Evolutionary conservation across 2,888 invertebrate genomes (phyloP).

Genomic region (Nomada ruficornis): DNA sequence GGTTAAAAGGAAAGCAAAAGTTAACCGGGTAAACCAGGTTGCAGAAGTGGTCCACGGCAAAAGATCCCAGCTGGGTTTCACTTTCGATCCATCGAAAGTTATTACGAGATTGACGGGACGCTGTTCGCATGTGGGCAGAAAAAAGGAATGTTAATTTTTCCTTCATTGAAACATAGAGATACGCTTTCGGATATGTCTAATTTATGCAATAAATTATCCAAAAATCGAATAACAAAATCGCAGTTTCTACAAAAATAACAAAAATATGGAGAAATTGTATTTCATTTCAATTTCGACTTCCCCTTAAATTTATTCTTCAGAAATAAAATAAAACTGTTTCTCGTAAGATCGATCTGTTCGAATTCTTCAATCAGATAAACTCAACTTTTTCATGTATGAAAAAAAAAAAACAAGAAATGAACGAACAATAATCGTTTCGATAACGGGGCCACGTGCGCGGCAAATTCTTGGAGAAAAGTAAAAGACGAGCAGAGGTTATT

Average conservation of each 20-base stretch:
- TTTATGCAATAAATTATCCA: no score
- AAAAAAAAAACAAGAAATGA: background rate
- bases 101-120: slow-evolving; percentile 15
- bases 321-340: background rate
- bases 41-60: slow-evolving; percentile 5
- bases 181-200: no score
- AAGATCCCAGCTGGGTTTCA: slow-evolving; percentile 52
- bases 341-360: no score
- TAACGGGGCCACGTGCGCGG: background rate
- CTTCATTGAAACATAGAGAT: background rate
- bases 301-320: no score
- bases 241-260: no score
- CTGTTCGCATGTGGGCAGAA: background rate
- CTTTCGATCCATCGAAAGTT: slow-evolving; percentile 58
- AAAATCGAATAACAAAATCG: no score
- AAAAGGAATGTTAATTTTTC: background rate
- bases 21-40: slow-evolving; percentile 45
- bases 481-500: slow-evolving; percentile 9
- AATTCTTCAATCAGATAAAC: no score
- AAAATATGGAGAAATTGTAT: no score
- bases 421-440: background rate
- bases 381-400: no score
- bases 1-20: slow-evolving; percentile 26
- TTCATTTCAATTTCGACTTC: no score
- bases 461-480: background rate